A percentile compares a stretch with the other conserved stretches of the same genome.
Evolutionary conservation across 1,140 invertebrate genomes (phyloP).

Genomic region (Brachionus asplanchnoidis): DNA sequence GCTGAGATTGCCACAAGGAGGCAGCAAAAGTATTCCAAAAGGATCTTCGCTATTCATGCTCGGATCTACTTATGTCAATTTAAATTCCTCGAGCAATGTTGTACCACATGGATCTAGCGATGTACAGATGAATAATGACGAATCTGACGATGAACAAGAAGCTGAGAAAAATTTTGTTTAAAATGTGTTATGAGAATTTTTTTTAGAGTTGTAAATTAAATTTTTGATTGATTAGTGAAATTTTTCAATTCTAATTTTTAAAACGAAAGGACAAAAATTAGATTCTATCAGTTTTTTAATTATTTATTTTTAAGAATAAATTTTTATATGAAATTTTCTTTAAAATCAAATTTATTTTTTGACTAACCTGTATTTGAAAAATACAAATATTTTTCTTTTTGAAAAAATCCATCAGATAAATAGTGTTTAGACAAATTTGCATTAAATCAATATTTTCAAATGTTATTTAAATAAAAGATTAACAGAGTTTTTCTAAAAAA

Average conservation of each 20-base stretch:
- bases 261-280: neutral
- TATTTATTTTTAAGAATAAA: neutral
- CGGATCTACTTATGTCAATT: slow-evolving; percentile 16
- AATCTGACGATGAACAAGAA: neutral
- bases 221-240: neutral
- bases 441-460: no score
- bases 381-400: no score
- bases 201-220: neutral
- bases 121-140: neutral
- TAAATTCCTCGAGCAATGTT: neutral
- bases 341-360: neutral
- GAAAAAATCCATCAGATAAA: no score
- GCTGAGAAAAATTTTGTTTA: slow-evolving; percentile 2
- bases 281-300: neutral
- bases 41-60: slow-evolving; percentile 34
- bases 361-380: neutral
- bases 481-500: no score
- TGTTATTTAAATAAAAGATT: no score
- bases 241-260: neutral
- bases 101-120: neutral
- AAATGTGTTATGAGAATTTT: neutral
- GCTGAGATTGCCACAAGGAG: slow-evolving; percentile 21
- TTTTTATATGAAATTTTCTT: neutral
- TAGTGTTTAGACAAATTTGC: no score
- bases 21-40: neutral